Conservation (phyloP, 2,797 vertebrate species). For the Pipistrellus nathusii region DNA sequence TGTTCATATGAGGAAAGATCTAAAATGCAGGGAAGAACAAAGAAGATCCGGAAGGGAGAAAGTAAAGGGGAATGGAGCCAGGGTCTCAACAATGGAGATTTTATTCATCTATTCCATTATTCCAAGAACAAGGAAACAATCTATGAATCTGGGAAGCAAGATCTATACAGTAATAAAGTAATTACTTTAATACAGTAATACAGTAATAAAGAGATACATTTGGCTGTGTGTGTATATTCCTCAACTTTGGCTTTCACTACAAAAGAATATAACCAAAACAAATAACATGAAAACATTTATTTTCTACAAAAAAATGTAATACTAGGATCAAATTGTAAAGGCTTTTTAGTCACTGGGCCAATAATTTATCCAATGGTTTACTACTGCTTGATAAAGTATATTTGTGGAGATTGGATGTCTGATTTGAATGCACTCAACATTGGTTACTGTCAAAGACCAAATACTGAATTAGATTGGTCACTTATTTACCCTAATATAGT, state of each 20-base stretch:
- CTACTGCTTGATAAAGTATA: not conserved
- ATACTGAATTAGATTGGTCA: slow-evolving; percentile 39
- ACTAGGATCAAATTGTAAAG: slow-evolving; percentile 50
- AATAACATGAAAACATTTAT: slow-evolving; percentile 31
- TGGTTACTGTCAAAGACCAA: slow-evolving; percentile 61
- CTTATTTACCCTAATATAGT: not conserved
- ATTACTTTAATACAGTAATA: too few species aligned
- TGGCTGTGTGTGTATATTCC: not conserved
- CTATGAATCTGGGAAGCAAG: slow-evolving; percentile 71
- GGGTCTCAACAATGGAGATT: slow-evolving; percentile 64
- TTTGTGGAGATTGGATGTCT: slow-evolving; percentile 23
- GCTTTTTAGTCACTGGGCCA: slow-evolving; percentile 17
- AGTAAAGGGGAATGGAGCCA: slow-evolving; percentile 69
- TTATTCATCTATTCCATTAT: slow-evolving; percentile 79
- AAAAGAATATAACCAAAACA: slow-evolving; percentile 59
- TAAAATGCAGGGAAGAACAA: slow-evolving; percentile 77
- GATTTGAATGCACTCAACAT: slow-evolving; percentile 26
- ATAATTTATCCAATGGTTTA: slow-evolving; percentile 12
- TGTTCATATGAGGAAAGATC: slow-evolving; percentile 78
- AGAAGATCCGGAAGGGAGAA: slow-evolving; percentile 68
- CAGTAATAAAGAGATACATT: slow-evolving; percentile 54
- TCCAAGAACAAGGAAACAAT: slow-evolving; percentile 76
- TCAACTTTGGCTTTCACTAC: slow-evolving; percentile 55
- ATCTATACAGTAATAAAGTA: slow-evolving; percentile 54
- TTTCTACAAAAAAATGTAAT: slow-evolving; percentile 56